Conservation (phyloP, 2,888 invertebrate species). For the Caenorhabditis sp. region DNA sequence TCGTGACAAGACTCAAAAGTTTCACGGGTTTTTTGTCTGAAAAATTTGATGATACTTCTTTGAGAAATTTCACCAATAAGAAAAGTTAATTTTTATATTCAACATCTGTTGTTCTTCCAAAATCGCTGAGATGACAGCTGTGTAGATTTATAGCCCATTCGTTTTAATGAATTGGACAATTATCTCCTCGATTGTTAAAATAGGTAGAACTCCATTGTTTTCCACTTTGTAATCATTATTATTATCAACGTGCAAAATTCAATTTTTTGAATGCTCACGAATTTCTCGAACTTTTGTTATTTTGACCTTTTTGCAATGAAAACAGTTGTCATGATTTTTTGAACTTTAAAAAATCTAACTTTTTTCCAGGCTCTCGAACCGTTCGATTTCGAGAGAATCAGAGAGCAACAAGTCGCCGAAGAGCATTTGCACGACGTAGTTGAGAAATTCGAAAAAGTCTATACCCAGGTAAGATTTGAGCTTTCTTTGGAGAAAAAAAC, state of each 20-base stretch:
- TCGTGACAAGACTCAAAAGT: too few relatives aligned
- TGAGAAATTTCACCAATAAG: too few relatives aligned
- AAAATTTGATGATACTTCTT: too few relatives aligned
- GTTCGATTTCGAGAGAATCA: slow-evolving; percentile 29
- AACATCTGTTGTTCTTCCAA: slow-evolving; percentile 1
- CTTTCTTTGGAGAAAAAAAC: neutral
- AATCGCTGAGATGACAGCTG: neutral
- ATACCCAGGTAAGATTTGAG: slow-evolving; percentile 17
- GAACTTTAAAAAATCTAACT: too few relatives aligned
- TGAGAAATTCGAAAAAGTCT: slow-evolving; percentile 37
- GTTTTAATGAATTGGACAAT: neutral
- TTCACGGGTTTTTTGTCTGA: too few relatives aligned
- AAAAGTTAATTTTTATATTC: neutral
- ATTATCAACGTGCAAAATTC: too few relatives aligned
- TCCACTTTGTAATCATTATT: too few relatives aligned
- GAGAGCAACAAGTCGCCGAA: slow-evolving; percentile 16
- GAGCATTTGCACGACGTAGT: slow-evolving; percentile 25
- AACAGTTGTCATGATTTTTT: too few relatives aligned
- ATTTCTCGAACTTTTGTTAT: too few relatives aligned
- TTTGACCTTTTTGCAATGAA: too few relatives aligned
- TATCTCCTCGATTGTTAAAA: neutral
- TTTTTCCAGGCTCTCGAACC: slow-evolving; percentile 29
- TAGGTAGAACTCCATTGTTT: too few relatives aligned
- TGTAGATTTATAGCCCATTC: neutral
- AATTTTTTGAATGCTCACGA: too few relatives aligned